Evolutionary conservation across 2,888 invertebrate species (phyloP), one percentile per base, ranked within the genome.

Genomic region (Antheraea yamamai): DNA sequence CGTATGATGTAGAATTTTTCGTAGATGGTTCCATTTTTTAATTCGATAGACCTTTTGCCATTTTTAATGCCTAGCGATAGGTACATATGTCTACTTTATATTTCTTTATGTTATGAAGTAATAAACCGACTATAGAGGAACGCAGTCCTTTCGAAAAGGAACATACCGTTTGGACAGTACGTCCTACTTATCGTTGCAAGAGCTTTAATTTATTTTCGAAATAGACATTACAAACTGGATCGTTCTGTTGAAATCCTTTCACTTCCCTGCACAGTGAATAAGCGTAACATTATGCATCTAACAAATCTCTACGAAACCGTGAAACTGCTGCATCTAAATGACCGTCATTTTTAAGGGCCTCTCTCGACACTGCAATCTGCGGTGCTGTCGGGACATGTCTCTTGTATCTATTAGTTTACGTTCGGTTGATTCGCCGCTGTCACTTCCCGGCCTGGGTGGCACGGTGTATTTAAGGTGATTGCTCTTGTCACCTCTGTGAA

Each of bases 381-480:
- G 64, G 61, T 78, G 77, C 35, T 10, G 70, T 70, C 70, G 39
- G 39, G 39, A 77, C 72, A 77, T 35, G 20, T 8, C 74, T 58
- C 47, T 77, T 76, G 77, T 79, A 79, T 77, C 79, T 80, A 80
- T 82, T 79, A 76, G 78, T 79, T 80, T 78, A 80, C 76, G 75
- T 76, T 61, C 78, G 81, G 26, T 77, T 77, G 81, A 12, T 77
- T 77, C 78, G 81, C 79, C 77, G 78, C 76, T 76, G 80, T 79
- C 82, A 84, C 81, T 86, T 79, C 76, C 76, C 81, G 75, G 77
- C 76, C 82, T 85, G 87, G 87, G 87, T 87, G 87, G 87, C 77
- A 76, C 73, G 70, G 72, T 68, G 66, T 26, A 8, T 35, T 68
- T 26, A 23, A 70, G 55, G 70, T 23, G 58, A 26, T 55, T 58